Evolutionary conservation across 1,140 invertebrate species (phyloP).

Genomic region (Stegodyphus mimosarum): DNA sequence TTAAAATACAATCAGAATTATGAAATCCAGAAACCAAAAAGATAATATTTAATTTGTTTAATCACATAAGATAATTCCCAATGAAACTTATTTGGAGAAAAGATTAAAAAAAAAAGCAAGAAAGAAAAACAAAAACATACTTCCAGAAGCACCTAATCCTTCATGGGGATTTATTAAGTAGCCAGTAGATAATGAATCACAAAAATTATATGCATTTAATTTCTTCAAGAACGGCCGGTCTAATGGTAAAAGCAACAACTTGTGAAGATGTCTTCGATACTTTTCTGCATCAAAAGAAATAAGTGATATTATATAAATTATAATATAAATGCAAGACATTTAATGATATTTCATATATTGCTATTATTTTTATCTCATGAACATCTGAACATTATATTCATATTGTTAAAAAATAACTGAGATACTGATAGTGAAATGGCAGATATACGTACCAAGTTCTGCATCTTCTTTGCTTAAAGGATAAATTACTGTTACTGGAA

Average conservation of each 20-base stretch:
- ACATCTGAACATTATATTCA: too few species aligned
- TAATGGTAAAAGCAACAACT: conserved; percentile 76
- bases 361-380: too few species aligned
- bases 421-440: not conserved
- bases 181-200: conserved; percentile 69
- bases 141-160: conserved; percentile 70
- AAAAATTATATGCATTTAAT: conserved; percentile 76
- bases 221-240: conserved; percentile 79
- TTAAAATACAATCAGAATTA: too few species aligned
- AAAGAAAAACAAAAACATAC: conserved; percentile 64
- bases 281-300: conserved; percentile 70
- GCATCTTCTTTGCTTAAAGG: conserved; percentile 72
- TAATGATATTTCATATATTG: too few species aligned
- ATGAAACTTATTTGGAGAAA: not conserved
- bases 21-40: too few species aligned
- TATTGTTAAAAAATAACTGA: too few species aligned
- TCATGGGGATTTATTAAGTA: conserved; percentile 81
- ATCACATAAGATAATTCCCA: not conserved
- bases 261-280: conserved; percentile 75
- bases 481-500: conserved; percentile 81
- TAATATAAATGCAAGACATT: too few species aligned
- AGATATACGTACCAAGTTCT: conserved; percentile 71
- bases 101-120: too few species aligned
- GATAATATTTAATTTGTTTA: too few species aligned
- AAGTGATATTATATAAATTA: too few species aligned